Evolutionary conservation across 2,113 vertebrate genomes (phyloP).

Genomic region (Lepus americanus): DNA sequence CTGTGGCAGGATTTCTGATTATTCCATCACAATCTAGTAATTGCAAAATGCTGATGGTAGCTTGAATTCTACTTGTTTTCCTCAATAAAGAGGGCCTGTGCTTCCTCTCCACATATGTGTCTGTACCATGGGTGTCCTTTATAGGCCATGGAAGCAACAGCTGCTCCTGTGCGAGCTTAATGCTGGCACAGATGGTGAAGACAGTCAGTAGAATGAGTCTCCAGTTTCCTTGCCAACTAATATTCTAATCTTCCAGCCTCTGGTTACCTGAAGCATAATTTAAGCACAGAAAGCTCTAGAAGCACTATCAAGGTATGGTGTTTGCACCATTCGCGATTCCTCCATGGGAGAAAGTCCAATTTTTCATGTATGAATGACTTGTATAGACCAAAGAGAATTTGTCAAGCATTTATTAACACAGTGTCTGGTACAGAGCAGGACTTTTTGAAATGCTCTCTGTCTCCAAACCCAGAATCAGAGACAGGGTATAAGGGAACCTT

Average conservation of each 20-base stretch:
- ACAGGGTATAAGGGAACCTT: neutral
- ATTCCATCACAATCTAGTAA: neutral
- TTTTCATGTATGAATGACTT: neutral
- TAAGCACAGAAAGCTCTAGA: neutral
- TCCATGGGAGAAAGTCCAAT: neutral
- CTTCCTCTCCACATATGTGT: too few species aligned
- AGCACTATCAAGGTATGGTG: neutral
- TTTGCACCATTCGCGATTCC: neutral
- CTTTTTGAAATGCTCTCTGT: neutral
- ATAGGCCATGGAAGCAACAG: neutral
- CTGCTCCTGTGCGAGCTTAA: neutral
- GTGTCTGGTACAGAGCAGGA: neutral
- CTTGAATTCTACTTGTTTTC: neutral
- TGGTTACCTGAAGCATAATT: neutral
- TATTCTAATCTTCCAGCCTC: constrained; percentile 4
- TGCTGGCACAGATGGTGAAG: neutral
- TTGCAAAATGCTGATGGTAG: neutral
- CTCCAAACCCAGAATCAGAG: neutral
- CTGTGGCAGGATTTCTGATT: neutral
- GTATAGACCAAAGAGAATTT: neutral
- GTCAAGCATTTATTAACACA: neutral
- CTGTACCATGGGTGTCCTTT: neutral
- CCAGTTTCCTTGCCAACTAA: neutral
- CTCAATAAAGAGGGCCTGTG: neutral
- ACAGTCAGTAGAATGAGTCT: neutral